phyloP scores from a whole-genome alignment of 2,888 invertebrate genomes.

The Caenorhabditis doughertyi region DNA sequence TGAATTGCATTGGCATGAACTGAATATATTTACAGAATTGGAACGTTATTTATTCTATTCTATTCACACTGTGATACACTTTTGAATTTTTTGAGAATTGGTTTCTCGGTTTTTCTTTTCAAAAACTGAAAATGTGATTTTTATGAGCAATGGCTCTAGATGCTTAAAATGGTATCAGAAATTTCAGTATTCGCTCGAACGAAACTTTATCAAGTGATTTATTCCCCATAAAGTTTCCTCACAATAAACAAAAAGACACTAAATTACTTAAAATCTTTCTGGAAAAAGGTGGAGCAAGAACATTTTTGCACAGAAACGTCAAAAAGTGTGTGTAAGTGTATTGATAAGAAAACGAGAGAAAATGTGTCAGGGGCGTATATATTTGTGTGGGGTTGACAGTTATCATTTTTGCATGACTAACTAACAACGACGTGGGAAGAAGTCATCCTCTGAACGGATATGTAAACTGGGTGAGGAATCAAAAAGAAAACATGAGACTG shows the following conservation, averaged over 20 bases:
- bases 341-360: slow-evolving; percentile 36
- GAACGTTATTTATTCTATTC: slow-evolving; percentile 29
- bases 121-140: neutral
- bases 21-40: slow-evolving; percentile 55
- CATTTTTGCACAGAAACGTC: slow-evolving; percentile 3
- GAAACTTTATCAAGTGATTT: too few relatives aligned
- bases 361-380: slow-evolving; percentile 25
- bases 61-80: slow-evolving; percentile 48
- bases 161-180: too few relatives aligned
- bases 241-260: neutral
- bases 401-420: slow-evolving; percentile 61
- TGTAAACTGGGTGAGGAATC: neutral
- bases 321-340: slow-evolving; percentile 10
- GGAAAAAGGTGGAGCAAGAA: slow-evolving; percentile 10
- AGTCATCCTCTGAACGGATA: slow-evolving; percentile 4
- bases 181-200: too few relatives aligned
- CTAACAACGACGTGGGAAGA: slow-evolving; percentile 37
- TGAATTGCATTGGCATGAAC: slow-evolving; percentile 53
- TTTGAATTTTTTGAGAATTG: neutral
- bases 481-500: neutral
- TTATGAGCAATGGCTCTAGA: too few relatives aligned
- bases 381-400: slow-evolving; percentile 33
- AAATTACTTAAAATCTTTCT: neutral
- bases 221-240: too few relatives aligned
- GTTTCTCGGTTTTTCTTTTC: slow-evolving; percentile 15